phyloP scores from a whole-genome alignment of 2,113 vertebrate species.

The Bungarus multicinctus region DNA sequence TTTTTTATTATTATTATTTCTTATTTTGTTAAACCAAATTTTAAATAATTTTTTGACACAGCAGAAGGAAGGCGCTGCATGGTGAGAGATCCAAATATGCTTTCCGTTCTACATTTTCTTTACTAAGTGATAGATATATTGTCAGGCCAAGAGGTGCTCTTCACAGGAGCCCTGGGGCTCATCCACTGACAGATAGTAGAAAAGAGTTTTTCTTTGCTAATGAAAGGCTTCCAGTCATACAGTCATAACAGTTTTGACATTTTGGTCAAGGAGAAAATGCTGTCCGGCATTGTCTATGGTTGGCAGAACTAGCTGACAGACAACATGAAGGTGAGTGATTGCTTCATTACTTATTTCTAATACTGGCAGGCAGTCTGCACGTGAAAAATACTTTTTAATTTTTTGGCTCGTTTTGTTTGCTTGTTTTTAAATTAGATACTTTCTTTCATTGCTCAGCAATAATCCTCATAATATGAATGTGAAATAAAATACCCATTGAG shows the following conservation, averaged over 20 bases:
- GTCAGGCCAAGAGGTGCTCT: conserved; percentile 25
- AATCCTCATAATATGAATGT: background rate
- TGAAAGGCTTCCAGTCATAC: conserved; percentile 47
- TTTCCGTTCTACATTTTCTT: background rate
- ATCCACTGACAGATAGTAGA: conserved; percentile 20
- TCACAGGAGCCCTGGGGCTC: background rate
- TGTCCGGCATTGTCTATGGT: conserved; percentile 53
- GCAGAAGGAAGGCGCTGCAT: rapidly evolving
- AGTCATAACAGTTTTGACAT: conserved; percentile 61
- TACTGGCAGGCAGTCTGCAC: conserved; percentile 1
- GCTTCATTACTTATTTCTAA: conserved; percentile 41
- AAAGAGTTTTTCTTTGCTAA: conserved; percentile 5
- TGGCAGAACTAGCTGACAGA: conserved; percentile 67
- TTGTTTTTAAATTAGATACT: background rate
- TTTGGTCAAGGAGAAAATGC: conserved; percentile 55
- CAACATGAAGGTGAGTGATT: conserved; percentile 52
- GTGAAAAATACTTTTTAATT: background rate
- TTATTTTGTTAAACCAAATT: rapidly evolving
- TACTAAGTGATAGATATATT: conserved; percentile 3
- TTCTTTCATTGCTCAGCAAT: too few species aligned
- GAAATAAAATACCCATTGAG: background rate
- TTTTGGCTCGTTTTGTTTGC: background rate
- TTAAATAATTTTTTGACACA: rapidly evolving
- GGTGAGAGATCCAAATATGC: background rate
- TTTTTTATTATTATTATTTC: rapidly evolving